phyloP scores from a whole-genome alignment of 2,797 vertebrate species.

The Paramormyrops hopkinsi region DNA sequence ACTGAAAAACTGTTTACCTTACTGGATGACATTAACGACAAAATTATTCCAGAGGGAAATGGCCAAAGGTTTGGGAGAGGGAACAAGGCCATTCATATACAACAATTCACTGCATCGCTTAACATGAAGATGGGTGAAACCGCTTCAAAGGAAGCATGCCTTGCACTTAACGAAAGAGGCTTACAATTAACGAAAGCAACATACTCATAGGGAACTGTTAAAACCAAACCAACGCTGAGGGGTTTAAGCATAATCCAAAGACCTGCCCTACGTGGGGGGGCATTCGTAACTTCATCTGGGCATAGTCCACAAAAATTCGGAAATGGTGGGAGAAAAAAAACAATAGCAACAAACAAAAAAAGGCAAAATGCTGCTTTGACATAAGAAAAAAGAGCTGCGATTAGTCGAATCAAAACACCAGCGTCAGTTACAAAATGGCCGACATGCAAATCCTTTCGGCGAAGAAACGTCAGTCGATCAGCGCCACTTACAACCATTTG shows the following conservation, averaged over 20 bases:
- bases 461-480: constrained; percentile 66
- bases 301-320: constrained; percentile 68
- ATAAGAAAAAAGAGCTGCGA: constrained; percentile 59
- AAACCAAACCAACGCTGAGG: constrained; percentile 53
- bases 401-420: constrained; percentile 85
- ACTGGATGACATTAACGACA: background rate
- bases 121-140: constrained; percentile 75
- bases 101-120: constrained; percentile 54
- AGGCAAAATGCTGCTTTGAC: constrained; percentile 64
- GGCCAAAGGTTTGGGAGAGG: constrained; percentile 28
- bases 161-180: constrained; percentile 62
- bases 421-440: constrained; percentile 83
- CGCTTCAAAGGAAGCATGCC: constrained; percentile 75
- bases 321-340: constrained; percentile 61
- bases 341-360: constrained; percentile 53
- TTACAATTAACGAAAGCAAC: constrained; percentile 65
- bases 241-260: constrained; percentile 42
- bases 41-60: background rate
- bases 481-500: constrained; percentile 69
- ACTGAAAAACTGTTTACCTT: background rate
- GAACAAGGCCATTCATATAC: constrained; percentile 16
- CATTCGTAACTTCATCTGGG: constrained; percentile 47
- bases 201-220: constrained; percentile 54
- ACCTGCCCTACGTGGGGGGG: constrained; percentile 29
- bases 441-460: constrained; percentile 81